phyloP scores from a whole-genome alignment of 2,797 vertebrate species.

The Threskiornis aethiopicus region DNA sequence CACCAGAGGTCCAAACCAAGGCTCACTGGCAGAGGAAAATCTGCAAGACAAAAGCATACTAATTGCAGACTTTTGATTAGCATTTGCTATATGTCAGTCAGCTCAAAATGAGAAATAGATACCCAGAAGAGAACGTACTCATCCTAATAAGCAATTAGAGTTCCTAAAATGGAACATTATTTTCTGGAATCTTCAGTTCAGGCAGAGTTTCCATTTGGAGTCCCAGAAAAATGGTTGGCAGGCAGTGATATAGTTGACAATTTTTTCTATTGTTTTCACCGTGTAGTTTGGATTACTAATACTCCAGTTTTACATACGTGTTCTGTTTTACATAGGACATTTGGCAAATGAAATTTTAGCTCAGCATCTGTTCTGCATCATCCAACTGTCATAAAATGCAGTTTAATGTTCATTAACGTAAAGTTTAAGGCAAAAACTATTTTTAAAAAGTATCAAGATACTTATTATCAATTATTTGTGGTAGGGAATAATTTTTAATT shows the following conservation, averaged over 20 bases:
- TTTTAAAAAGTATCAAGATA: background rate
- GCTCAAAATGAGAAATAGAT: background rate
- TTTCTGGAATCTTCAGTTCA: background rate
- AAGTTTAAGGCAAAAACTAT: background rate
- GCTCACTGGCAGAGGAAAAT: background rate
- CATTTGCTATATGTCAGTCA: background rate
- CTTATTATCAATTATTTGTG: background rate
- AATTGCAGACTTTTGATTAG: background rate
- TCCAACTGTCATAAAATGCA: background rate
- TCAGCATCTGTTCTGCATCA: conserved; percentile 29
- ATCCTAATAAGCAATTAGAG: background rate
- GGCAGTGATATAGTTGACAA: background rate
- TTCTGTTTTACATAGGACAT: background rate
- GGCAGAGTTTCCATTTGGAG: background rate
- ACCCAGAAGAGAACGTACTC: background rate
- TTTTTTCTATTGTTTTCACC: background rate
- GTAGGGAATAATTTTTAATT: background rate
- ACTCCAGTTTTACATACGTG: background rate
- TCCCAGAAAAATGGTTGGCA: background rate
- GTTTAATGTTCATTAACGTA: background rate
- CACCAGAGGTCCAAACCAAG: background rate
- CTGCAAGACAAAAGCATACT: background rate
- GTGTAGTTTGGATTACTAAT: background rate
- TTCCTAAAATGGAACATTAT: background rate
- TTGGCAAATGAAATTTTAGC: conserved; percentile 20